Evolutionary conservation across 2,113 vertebrate species (phyloP).

Genomic region (Tetrao urogallus): DNA sequence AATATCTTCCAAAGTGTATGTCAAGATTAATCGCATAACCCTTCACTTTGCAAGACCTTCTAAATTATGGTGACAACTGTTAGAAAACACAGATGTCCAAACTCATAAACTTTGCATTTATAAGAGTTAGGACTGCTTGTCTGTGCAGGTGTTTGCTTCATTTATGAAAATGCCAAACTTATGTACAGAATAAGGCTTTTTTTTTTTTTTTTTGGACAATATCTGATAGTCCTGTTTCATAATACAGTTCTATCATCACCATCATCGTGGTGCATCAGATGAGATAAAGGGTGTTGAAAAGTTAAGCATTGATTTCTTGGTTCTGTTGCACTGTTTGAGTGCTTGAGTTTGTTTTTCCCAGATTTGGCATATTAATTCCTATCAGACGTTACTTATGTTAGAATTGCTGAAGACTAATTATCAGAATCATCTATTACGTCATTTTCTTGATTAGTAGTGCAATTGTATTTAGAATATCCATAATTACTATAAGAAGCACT

Average conservation of each 20-base stretch:
- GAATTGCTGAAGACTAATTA: not conserved
- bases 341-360: not conserved
- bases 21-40: conserved; percentile 58
- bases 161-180: conserved; percentile 26
- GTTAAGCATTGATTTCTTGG: not conserved
- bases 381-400: not conserved
- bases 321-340: not conserved
- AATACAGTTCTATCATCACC: not conserved
- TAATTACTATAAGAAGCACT: not conserved
- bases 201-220: not conserved
- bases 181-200: not conserved
- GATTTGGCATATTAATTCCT: not conserved
- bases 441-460: not conserved
- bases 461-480: not conserved
- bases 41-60: not conserved
- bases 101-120: conserved; percentile 63
- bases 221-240: not conserved
- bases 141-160: conserved; percentile 27
- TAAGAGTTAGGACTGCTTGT: conserved; percentile 1
- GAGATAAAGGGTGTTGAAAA: not conserved
- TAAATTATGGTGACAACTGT: conserved; percentile 65
- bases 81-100: conserved; percentile 68
- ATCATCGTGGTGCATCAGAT: not conserved
- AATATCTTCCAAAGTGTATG: conserved; percentile 24
- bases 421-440: not conserved